phyloP scores from a whole-genome alignment of 2,113 vertebrate species.

The Chascanopsetta lugubris region DNA sequence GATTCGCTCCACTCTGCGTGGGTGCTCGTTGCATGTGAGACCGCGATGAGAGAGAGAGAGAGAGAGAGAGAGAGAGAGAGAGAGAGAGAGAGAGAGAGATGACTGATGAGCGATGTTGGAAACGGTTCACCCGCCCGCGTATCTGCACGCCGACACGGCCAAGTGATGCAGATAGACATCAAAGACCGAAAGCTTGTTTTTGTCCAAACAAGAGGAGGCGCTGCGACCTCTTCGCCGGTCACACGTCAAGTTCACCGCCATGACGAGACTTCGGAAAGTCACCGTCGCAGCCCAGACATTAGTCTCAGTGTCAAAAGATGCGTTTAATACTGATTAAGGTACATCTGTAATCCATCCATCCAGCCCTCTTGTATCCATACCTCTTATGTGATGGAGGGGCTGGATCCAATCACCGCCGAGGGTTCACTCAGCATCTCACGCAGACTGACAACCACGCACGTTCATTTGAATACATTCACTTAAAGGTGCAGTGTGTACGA shows the following conservation, averaged over 20 bases:
- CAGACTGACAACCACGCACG: too few species aligned
- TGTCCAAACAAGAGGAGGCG: background rate
- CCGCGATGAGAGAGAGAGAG: slow-evolving; percentile 38
- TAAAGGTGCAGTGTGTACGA: too few species aligned
- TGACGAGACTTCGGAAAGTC: slow-evolving; percentile 14
- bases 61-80: too few species aligned
- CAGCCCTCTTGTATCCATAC: too few species aligned
- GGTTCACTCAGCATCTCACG: too few species aligned
- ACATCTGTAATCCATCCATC: too few species aligned
- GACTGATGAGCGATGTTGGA: slow-evolving; percentile 13
- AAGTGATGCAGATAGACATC: background rate
- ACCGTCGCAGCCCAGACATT: background rate
- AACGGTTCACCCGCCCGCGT: background rate
- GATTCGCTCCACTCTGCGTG: slow-evolving; percentile 56
- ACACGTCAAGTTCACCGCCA: background rate
- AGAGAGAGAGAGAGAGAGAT: too few species aligned
- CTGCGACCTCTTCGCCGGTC: background rate
- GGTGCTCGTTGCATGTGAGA: slow-evolving; percentile 26
- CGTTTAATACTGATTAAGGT: too few species aligned
- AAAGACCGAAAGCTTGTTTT: background rate
- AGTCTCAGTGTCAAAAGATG: too few species aligned
- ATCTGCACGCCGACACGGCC: background rate
- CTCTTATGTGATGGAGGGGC: too few species aligned
- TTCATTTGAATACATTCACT: too few species aligned
- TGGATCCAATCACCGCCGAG: too few species aligned